These are phyloP conservation scores for Diarsia mendica DNA, from an alignment of 2,888 invertebrate genomes.

Conservation along the genomic window DNA sequence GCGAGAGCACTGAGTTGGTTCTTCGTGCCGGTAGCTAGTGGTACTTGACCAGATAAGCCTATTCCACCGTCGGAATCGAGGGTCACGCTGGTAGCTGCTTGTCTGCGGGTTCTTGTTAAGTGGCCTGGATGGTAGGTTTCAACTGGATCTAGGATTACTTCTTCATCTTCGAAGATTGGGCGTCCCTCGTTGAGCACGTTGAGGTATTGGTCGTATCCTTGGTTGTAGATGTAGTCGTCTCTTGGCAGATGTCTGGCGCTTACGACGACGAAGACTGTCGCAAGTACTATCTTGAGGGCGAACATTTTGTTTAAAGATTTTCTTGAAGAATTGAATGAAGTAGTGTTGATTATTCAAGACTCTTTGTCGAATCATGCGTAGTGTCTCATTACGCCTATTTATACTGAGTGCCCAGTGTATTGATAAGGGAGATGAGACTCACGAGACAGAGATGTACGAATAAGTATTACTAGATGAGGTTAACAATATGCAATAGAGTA, in stretches of 20 bases:
- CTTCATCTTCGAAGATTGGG: constrained; percentile 6
- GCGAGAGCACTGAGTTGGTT: constrained; percentile 48
- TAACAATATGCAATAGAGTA: neutral
- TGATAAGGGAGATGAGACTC: constrained; percentile 16
- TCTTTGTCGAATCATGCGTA: constrained; percentile 20
- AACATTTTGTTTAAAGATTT: constrained; percentile 32
- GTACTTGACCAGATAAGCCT: constrained; percentile 34
- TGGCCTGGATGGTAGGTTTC: constrained; percentile 18
- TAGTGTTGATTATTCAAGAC: constrained; percentile 9
- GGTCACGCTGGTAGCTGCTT: constrained; percentile 43
- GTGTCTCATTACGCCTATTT: constrained; percentile 6
- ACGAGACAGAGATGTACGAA: neutral
- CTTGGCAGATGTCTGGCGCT: constrained; percentile 43
- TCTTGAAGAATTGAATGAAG: constrained; percentile 1
- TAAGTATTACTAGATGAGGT: constrained; percentile 17
- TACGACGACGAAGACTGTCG: constrained; percentile 28
- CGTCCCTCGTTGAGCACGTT: constrained; percentile 11
- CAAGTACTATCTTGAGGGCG: constrained; percentile 44
- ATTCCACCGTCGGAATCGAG: constrained; percentile 48
- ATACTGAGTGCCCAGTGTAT: constrained; percentile 26
- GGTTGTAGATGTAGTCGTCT: constrained; percentile 19
- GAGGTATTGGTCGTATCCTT: constrained; percentile 16
- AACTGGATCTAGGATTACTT: neutral
- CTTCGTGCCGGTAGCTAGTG: constrained; percentile 31
- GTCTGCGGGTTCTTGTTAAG: constrained; percentile 36